Evolutionary conservation across 2,888 invertebrate genomes (phyloP).

Genomic region (Acleris laterana): DNA sequence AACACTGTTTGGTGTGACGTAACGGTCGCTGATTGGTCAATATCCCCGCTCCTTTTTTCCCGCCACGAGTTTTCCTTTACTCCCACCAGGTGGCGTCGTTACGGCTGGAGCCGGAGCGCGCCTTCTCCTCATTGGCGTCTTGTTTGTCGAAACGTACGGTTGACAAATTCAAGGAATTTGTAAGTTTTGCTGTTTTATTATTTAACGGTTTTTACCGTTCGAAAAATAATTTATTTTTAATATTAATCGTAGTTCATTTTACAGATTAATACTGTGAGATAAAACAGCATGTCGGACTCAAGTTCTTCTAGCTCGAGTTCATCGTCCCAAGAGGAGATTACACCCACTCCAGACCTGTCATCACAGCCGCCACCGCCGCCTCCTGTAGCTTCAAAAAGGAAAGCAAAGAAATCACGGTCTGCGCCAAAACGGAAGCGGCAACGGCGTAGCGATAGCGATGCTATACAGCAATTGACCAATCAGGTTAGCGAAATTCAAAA

Average conservation of each 20-base stretch:
- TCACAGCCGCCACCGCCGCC: not conserved
- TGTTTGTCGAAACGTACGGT: not conserved
- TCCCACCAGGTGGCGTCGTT: too few relatives aligned
- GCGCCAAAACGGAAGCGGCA: conserved; percentile 1
- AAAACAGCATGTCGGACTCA: not conserved
- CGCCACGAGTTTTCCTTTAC: too few relatives aligned
- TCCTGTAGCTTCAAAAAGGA: not conserved
- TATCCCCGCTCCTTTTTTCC: too few relatives aligned
- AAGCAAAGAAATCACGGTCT: not conserved
- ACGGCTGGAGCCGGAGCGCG: too few relatives aligned
- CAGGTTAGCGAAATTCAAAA: conserved; percentile 1
- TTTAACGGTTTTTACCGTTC: not conserved
- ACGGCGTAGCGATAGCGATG: not conserved
- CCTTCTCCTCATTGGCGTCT: conserved; percentile 9
- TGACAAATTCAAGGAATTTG: not conserved
- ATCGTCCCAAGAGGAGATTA: not conserved
- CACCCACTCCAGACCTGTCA: not conserved
- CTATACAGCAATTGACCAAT: not conserved
- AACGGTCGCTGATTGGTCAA: too few relatives aligned
- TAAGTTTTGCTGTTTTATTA: not conserved
- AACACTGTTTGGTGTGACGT: too few relatives aligned
- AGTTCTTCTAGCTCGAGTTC: not conserved
- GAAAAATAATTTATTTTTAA: not conserved
- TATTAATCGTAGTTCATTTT: not conserved
- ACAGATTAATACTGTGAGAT: not conserved